A percentile compares a stretch with the other conserved stretches of the same genome.
These are phyloP conservation scores for Crotalus helleri DNA, from an alignment of 2,113 vertebrate genomes.

Conservation along the genomic window DNA sequence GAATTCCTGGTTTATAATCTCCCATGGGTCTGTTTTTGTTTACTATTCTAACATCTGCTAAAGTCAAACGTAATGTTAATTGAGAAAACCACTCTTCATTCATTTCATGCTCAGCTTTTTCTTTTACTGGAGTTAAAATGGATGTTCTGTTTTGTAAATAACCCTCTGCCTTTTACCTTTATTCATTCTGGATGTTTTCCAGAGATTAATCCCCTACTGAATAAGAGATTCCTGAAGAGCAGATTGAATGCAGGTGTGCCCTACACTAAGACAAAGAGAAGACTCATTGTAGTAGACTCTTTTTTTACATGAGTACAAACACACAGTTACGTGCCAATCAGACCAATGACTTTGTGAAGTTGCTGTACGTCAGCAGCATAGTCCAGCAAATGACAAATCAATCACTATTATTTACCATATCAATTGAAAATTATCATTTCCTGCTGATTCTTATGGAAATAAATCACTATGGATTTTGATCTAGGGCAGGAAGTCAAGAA, in stretches of 20 bases:
- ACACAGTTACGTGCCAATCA: background rate
- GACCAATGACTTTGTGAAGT: background rate
- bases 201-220: slow-evolving; percentile 1
- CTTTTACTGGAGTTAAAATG: background rate
- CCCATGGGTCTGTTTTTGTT: background rate
- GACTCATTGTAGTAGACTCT: background rate
- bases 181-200: background rate
- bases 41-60: background rate
- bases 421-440: background rate
- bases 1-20: background rate
- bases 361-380: background rate
- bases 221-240: background rate
- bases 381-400: background rate
- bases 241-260: background rate
- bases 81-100: background rate
- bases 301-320: background rate
- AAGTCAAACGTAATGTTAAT: slow-evolving; percentile 6
- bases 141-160: no score
- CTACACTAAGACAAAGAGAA: background rate
- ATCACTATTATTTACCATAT: background rate
- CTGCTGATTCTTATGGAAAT: background rate
- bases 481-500: background rate
- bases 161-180: background rate
- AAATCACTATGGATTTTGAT: background rate
- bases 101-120: background rate